Percentiles rank a stretch among this genome's conserved stretches.
phyloP scores from a whole-genome alignment of 2,113 vertebrate species.

The Lasiurus borealis region DNA sequence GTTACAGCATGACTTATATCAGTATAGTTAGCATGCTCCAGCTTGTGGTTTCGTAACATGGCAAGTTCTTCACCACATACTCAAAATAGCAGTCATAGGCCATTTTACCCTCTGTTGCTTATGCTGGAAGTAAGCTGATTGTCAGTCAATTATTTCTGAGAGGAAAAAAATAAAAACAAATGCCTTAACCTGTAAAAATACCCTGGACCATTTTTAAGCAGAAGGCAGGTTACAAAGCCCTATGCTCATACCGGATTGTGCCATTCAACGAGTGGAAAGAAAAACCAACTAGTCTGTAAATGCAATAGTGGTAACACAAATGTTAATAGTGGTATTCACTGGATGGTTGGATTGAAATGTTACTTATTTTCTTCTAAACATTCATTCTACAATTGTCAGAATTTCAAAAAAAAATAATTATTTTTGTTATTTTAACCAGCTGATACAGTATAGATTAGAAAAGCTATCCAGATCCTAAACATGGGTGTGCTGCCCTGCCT shows the following conservation, averaged over 20 bases:
- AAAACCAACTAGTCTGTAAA: neutral
- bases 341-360: neutral
- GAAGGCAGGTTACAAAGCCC: neutral
- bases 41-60: slow-evolving; percentile 32
- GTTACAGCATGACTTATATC: neutral
- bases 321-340: neutral
- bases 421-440: slow-evolving; percentile 14
- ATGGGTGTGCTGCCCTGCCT: neutral
- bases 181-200: neutral
- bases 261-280: neutral
- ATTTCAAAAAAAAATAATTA: neutral
- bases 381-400: neutral
- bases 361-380: slow-evolving; percentile 43
- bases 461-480: neutral
- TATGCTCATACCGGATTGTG: neutral
- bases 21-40: neutral
- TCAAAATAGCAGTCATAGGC: neutral
- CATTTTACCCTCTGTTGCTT: neutral
- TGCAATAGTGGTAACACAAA: neutral
- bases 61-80: slow-evolving; percentile 24
- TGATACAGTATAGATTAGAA: neutral
- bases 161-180: neutral
- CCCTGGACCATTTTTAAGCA: slow-evolving; percentile 16
- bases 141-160: slow-evolving; percentile 29
- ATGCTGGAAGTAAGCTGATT: neutral